These are phyloP conservation scores for Nemurella pictetii DNA, from an alignment of 2,888 invertebrate species.

Conservation along the genomic window DNA sequence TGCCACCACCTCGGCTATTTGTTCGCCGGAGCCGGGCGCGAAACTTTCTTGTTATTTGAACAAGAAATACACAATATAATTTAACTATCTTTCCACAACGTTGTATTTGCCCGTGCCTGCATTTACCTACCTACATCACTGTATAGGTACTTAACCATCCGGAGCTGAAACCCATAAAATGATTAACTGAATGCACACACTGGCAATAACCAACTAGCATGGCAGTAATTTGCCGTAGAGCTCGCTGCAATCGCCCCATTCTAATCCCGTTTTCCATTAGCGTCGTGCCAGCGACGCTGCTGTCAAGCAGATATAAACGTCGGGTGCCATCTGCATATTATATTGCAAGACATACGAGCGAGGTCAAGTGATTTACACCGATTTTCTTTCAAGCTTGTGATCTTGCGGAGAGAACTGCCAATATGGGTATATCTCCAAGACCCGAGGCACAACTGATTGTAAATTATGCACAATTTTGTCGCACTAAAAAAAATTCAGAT, in stretches of 20 bases:
- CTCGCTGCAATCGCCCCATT: neutral
- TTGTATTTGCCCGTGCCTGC: neutral
- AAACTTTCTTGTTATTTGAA: neutral
- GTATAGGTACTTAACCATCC: too few species aligned
- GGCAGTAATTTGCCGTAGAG: neutral
- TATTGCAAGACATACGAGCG: too few species aligned
- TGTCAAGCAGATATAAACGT: neutral
- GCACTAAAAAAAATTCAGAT: too few species aligned
- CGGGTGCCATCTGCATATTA: neutral
- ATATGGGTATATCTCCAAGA: too few species aligned
- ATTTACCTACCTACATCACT: neutral
- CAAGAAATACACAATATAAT: neutral
- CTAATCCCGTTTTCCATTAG: neutral
- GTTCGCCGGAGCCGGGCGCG: neutral
- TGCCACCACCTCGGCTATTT: neutral
- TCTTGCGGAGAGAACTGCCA: too few species aligned
- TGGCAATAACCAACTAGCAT: neutral
- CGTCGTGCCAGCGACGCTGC: neutral
- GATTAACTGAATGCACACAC: neutral
- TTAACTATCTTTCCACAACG: neutral
- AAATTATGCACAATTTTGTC: too few species aligned
- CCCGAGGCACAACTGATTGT: too few species aligned
- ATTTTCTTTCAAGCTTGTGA: too few species aligned
- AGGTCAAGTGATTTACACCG: too few species aligned
- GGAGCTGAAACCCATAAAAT: neutral